Percentiles rank a stretch among this genome's conserved stretches.
Conservation (phyloP, 2,888 invertebrate species). For the Ichneumoninae sp. region DNA sequence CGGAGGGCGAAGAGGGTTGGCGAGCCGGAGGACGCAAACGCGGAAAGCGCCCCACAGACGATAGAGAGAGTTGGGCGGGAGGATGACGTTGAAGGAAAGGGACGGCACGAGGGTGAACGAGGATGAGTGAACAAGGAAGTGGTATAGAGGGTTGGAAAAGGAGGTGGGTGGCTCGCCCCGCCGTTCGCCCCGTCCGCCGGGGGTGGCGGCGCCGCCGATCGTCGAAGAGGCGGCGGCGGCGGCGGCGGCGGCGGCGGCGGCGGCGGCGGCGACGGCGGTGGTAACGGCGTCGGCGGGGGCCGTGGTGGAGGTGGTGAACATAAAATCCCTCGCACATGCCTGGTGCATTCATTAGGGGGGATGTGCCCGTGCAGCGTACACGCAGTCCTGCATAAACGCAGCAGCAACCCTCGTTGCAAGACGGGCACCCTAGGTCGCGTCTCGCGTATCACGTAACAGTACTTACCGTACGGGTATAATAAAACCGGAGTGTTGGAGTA, state of each 20-base stretch:
- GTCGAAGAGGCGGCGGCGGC: conserved; percentile 70
- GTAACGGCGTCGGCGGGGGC: conserved; percentile 66
- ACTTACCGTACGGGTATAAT: conserved; percentile 2
- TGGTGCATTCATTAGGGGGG: conserved; percentile 84
- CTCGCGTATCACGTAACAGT: conserved; percentile 53
- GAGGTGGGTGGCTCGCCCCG: conserved; percentile 47
- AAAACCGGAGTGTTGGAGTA: conserved; percentile 2
- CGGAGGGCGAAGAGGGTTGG: conserved; percentile 25
- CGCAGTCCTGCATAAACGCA: conserved; percentile 79
- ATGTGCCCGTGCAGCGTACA: conserved; percentile 83
- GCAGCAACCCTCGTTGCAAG: conserved; percentile 70
- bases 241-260: conserved; percentile 67
- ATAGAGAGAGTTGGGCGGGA: conserved; percentile 34
- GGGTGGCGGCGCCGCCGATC: conserved; percentile 51
- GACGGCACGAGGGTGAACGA: conserved; percentile 27
- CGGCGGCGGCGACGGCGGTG: conserved; percentile 65
- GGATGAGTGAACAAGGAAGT: conserved; percentile 22
- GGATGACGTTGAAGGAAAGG: conserved; percentile 34
- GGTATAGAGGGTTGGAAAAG: conserved; percentile 26
- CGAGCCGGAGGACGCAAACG: conserved; percentile 57
- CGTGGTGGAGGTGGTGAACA: conserved; percentile 79
- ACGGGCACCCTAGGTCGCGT: conserved; percentile 55
- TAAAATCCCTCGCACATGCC: conserved; percentile 84
- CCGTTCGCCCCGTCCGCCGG: conserved; percentile 46
- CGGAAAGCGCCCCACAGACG: conserved; percentile 44